Evolutionary conservation across 2,113 vertebrate species (phyloP), one percentile per base, ranked within the genome.

Genomic region (Gallinago jamesoni): DNA sequence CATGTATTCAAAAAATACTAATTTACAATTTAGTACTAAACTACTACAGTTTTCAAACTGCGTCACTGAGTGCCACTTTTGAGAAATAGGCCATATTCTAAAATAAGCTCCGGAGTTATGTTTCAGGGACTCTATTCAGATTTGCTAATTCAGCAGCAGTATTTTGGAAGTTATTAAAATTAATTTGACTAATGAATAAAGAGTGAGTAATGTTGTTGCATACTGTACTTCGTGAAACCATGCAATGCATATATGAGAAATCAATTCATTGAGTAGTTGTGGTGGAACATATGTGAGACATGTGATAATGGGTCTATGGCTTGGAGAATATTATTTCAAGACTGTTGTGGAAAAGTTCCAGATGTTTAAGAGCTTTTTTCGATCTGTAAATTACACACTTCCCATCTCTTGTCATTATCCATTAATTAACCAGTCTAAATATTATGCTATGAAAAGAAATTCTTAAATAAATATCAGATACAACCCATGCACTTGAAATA

Each of bases 331-430:
- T 90, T 70, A 63, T 75, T 92, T 89, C 60, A 92, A 89, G 68
- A 91, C 45, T 80, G 75, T 43, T 77, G 78, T 84, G 84, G 84
- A 84, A 87, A 97, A 84, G 56, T 91, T 96, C 90, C 94, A 97
- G 94, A 95, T 95, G 82, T 81, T 94, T 87, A 95, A 95, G 75
- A 96, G 64, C 63, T 80, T 92, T 84, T 90, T 96, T 91, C 37
- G 91, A 90, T 97, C 91, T 90, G 35, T 64, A 94, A 90, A 85
- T 94, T 69, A 83, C 11, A 69, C 1, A 15, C 82, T 93, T 92
- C 45, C 25, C 9, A 74, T 87, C 18, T 76, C 59, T 67, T 80
- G 8, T 25, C 50, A 70, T 92, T 86, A 88, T 55, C 31, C 28
- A 45, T 84, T 85, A 93, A 93, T 89, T 91, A 94, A 57, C 5